A percentile compares a stretch with the other conserved stretches of the same genome.
These are phyloP conservation scores for Carposina sasakii DNA, from an alignment of 1,140 invertebrate species.

Conservation along the genomic window DNA sequence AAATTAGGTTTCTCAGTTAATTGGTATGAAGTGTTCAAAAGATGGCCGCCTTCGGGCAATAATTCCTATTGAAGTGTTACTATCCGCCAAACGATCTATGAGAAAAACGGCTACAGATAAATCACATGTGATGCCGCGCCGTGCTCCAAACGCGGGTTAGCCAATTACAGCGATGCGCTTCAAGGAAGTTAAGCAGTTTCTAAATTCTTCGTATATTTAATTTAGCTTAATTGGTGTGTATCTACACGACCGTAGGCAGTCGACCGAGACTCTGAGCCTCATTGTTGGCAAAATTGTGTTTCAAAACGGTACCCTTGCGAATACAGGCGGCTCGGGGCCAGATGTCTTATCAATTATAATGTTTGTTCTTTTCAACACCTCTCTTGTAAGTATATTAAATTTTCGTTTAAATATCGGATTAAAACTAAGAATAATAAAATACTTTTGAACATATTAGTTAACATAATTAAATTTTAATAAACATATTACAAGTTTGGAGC, in stretches of 20 bases:
- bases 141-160: constrained; percentile 54
- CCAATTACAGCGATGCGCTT: constrained; percentile 70
- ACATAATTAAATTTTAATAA: too few species aligned
- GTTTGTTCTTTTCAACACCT: too few species aligned
- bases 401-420: too few species aligned
- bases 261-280: constrained; percentile 56
- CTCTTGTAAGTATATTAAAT: too few species aligned
- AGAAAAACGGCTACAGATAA: constrained; percentile 47
- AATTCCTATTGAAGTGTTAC: constrained; percentile 30
- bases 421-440: too few species aligned
- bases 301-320: constrained; percentile 46
- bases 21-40: too few species aligned
- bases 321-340: too few species aligned
- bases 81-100: constrained; percentile 12
- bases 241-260: constrained; percentile 49
- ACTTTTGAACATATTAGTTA: too few species aligned
- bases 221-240: constrained; percentile 68
- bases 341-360: too few species aligned
- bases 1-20: too few species aligned
- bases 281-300: constrained; percentile 54
- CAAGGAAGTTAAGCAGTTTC: constrained; percentile 69
- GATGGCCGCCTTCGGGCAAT: too few species aligned
- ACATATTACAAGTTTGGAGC: too few species aligned
- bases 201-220: constrained; percentile 72
- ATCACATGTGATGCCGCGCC: constrained; percentile 59